phyloP scores from a whole-genome alignment of 2,797 vertebrate species.

The Enteromius trimaculatus region DNA sequence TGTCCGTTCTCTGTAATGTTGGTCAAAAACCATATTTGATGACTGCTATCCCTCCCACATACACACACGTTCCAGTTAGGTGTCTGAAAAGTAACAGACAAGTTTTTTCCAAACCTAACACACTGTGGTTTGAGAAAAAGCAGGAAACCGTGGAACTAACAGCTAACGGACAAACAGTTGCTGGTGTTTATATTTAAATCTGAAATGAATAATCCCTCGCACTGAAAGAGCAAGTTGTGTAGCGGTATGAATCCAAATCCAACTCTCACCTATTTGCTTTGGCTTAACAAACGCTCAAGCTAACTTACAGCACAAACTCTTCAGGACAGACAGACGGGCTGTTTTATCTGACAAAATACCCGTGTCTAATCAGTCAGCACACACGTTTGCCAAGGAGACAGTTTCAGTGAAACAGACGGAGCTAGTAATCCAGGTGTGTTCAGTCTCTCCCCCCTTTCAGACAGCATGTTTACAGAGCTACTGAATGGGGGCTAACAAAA shows the following conservation, averaged over 20 bases:
- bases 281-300: slow-evolving; percentile 57
- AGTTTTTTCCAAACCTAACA: slow-evolving; percentile 21
- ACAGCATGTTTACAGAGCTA: not conserved
- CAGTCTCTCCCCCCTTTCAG: not conserved
- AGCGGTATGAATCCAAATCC: not conserved
- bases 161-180: slow-evolving; percentile 64
- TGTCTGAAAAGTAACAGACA: slow-evolving; percentile 62
- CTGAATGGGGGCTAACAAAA: not conserved
- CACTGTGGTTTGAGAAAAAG: slow-evolving; percentile 58
- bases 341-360: slow-evolving; percentile 10
- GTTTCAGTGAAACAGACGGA: not conserved
- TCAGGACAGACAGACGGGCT: slow-evolving; percentile 46
- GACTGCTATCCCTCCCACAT: not conserved
- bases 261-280: slow-evolving; percentile 64
- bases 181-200: slow-evolving; percentile 78
- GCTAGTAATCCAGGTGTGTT: slow-evolving; percentile 41
- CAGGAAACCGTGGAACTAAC: slow-evolving; percentile 70
- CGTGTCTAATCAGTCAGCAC: slow-evolving; percentile 25
- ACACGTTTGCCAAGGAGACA: slow-evolving; percentile 7
- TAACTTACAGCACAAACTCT: slow-evolving; percentile 42
- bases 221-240: slow-evolving; percentile 56
- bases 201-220: slow-evolving; percentile 74
- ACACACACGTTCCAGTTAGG: slow-evolving; percentile 25
- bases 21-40: slow-evolving; percentile 4
- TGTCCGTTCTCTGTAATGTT: not conserved